Evolutionary conservation across 2,113 vertebrate genomes (phyloP).

Genomic region (Oxygymnocypris stewartii): DNA sequence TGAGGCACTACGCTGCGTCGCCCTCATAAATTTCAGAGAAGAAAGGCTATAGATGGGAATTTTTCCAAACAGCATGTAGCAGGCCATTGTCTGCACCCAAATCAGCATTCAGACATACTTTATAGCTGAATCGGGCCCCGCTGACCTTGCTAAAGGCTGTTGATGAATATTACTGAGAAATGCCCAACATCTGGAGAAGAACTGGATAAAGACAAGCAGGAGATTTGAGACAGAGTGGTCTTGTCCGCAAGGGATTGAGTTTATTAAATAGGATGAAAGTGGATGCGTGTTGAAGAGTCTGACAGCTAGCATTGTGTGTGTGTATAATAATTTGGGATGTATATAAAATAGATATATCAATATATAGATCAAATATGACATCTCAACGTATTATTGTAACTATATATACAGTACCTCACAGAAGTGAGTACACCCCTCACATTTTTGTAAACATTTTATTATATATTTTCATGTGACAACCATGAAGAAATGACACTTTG

Average conservation of each 20-base stretch:
- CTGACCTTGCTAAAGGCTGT: conserved; percentile 73
- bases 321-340: no score
- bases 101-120: conserved; percentile 70
- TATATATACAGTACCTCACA: no score
- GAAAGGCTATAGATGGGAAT: conserved; percentile 74
- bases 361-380: no score
- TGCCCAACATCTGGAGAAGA: conserved; percentile 71
- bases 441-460: no score
- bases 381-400: no score
- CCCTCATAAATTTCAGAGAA: conserved; percentile 73
- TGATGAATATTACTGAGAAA: conserved; percentile 73
- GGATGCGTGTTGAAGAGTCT: neutral
- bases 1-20: conserved; percentile 65
- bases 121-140: conserved; percentile 67
- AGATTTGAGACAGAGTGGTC: conserved; percentile 58
- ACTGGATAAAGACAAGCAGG: conserved; percentile 55
- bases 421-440: no score
- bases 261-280: conserved; percentile 27
- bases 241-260: conserved; percentile 43
- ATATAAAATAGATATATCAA: no score
- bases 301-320: neutral
- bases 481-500: no score
- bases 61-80: conserved; percentile 72
- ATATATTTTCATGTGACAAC: no score
- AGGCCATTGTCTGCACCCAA: conserved; percentile 73